phyloP scores from a whole-genome alignment of 37 sponge, comb jelly and placozoan genomes.

The Beroe ovata region DNA sequence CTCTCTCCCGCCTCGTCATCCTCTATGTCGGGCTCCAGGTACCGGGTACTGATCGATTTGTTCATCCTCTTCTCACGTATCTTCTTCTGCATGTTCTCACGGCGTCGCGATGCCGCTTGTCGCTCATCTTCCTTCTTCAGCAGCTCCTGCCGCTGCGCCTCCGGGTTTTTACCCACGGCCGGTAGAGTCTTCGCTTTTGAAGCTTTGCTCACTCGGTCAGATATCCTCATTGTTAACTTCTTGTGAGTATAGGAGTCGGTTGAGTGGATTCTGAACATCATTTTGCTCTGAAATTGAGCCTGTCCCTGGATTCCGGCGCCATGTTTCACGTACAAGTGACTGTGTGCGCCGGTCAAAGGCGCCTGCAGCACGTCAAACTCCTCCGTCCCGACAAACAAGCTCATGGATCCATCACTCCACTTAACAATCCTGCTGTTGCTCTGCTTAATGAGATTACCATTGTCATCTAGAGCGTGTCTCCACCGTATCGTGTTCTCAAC shows the following conservation, averaged over 20 bases:
- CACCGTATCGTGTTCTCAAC: constrained; percentile 97
- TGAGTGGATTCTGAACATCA: constrained; percentile 83
- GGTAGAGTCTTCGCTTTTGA: constrained; percentile 72
- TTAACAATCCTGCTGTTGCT: constrained; percentile 90
- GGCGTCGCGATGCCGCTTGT: constrained; percentile 71
- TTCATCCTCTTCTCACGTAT: constrained; percentile 71
- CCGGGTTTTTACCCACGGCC: constrained; percentile 91
- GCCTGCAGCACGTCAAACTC: constrained; percentile 89
- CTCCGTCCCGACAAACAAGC: constrained; percentile 86
- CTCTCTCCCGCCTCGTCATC: constrained; percentile 71
- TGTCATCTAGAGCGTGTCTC: constrained; percentile 77
- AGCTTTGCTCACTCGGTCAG: constrained; percentile 86
- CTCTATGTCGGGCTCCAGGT: constrained; percentile 78
- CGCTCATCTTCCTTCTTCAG: constrained; percentile 90
- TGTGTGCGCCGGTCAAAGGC: constrained; percentile 74
- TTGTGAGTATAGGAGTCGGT: constrained; percentile 93
- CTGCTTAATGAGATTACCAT: constrained; percentile 77
- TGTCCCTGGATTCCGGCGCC: constrained; percentile 92
- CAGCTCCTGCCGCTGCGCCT: constrained; percentile 73
- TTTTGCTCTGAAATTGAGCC: constrained; percentile 83
- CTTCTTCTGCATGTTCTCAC: constrained; percentile 78
- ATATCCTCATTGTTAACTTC: constrained; percentile 95
- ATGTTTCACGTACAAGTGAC: constrained; percentile 89
- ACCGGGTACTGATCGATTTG: constrained; percentile 71
- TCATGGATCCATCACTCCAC: constrained; percentile 94